Conservation (phyloP, 2,888 invertebrate species). For the Orchesellides sinensis region DNA sequence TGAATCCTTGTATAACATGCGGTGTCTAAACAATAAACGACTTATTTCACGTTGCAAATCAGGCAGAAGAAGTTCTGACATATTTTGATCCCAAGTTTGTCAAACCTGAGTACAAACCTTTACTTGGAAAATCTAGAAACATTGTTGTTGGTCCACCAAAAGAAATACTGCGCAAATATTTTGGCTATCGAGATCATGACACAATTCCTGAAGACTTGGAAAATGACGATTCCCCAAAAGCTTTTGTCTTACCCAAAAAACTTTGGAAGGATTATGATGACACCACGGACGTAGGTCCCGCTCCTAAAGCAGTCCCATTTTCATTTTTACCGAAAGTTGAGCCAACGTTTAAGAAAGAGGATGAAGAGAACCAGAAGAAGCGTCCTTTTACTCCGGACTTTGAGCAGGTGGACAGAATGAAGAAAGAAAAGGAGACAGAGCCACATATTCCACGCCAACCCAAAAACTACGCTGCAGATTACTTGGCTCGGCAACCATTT, state of each 20-base stretch:
- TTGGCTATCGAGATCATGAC: slow-evolving; percentile 15
- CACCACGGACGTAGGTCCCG: neutral
- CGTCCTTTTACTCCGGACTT: neutral
- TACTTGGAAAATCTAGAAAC: slow-evolving; percentile 31
- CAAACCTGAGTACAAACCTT: slow-evolving; percentile 3
- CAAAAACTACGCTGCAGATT: slow-evolving; percentile 26
- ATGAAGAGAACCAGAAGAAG: neutral
- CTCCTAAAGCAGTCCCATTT: too few relatives aligned
- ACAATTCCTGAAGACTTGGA: slow-evolving; percentile 15
- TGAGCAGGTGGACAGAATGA: slow-evolving; percentile 4
- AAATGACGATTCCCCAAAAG: slow-evolving; percentile 19
- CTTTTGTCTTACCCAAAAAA: slow-evolving; percentile 26
- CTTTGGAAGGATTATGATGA: slow-evolving; percentile 43
- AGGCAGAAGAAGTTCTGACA: slow-evolving; percentile 26
- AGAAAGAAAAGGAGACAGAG: slow-evolving; percentile 4
- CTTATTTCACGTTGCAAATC: too few relatives aligned
- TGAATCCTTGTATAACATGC: too few relatives aligned
- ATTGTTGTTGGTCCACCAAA: slow-evolving; percentile 34
- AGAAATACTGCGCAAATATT: slow-evolving; percentile 43
- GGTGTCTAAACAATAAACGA: too few relatives aligned
- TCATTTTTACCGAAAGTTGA: too few relatives aligned
- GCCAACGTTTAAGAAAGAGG: neutral
- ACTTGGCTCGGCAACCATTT: slow-evolving; percentile 17
- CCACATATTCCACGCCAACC: slow-evolving; percentile 27
- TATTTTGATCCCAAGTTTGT: slow-evolving; percentile 44